Evolutionary conservation across 2,888 invertebrate species (phyloP), one percentile per base, ranked within the genome.

Genomic region (Cheilosia soror): DNA sequence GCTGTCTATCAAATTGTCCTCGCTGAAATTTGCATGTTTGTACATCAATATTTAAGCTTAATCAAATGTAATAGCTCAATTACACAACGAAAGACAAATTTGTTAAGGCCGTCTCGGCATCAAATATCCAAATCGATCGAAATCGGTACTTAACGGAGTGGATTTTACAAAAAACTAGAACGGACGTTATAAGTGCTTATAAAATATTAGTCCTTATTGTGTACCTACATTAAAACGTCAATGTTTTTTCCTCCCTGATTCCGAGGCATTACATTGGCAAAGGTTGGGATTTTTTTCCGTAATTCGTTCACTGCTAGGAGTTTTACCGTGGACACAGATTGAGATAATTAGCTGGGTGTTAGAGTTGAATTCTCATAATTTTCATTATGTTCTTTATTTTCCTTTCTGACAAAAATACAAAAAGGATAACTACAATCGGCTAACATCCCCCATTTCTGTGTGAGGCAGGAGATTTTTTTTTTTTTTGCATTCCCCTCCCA

Each of bases 121-220:
- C 27, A 55, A 44, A 57, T 57, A 57, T 49, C 40, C 49, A 49
- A 58, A 66, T 47, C 37, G 57, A 47, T n/a, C n/a, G n/a, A n/a
- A n/a, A n/a, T n/a, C n/a, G n/a, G n/a, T n/a, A n/a, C n/a, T n/a
- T n/a, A n/a, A n/a, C n/a, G n/a, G 57, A 53, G 65, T 29, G 44
- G 44, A 73, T 63, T 62, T 63, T 13, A n/a, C 0, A 25, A 37
- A 57, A 66, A 40, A 4, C 7, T 40, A 72, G 27, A 27, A 63
- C 29, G 6, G 55, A 33, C 51, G 37, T n/a, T 9, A 33, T 33
- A 57, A 47, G 27, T 47, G 27, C 49, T 49, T 37, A 57, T 65
- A 57, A 66, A 75, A 73, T 73, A 55, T 73, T 63, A 53, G 62
- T 63, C 53, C 55, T 73, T 44, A 51, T 62, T 62, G 72, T 63